Evolutionary conservation across 2,113 vertebrate genomes (phyloP).

Genomic region (Gobiocypris rarus): DNA sequence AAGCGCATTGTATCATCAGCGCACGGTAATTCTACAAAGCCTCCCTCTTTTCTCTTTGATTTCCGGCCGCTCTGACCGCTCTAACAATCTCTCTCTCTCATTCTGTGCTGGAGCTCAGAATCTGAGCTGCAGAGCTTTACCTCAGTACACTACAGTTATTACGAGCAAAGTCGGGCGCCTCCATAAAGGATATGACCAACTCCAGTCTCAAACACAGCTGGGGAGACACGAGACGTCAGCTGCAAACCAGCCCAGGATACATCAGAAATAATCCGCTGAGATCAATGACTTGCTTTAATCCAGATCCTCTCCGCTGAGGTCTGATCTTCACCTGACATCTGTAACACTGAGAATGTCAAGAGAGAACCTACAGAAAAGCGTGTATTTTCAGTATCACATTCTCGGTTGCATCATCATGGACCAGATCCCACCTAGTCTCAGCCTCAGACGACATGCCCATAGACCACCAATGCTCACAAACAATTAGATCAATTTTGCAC

Average conservation of each 20-base stretch:
- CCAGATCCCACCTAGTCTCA: neutral
- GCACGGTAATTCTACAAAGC: constrained; percentile 43
- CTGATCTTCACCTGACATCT: constrained; percentile 17
- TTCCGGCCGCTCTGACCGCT: constrained; percentile 63
- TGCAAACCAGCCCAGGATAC: neutral
- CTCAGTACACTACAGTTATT: constrained; percentile 17
- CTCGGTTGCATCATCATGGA: neutral
- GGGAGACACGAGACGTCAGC: neutral
- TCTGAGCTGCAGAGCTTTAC: neutral
- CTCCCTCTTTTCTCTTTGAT: constrained; percentile 44
- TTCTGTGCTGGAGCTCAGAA: constrained; percentile 59
- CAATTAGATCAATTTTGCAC: neutral
- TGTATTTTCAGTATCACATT: neutral
- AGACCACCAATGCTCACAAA: neutral
- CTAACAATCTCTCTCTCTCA: constrained; percentile 44
- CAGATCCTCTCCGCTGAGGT: constrained; percentile 17
- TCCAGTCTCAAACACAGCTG: constrained; percentile 10
- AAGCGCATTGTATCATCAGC: constrained; percentile 28
- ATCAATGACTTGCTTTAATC: constrained; percentile 22
- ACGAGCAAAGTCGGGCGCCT: neutral
- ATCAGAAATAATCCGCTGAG: constrained; percentile 34
- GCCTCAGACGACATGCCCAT: neutral
- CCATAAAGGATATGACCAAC: constrained; percentile 27
- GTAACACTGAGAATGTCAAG: neutral
- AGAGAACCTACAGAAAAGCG: constrained; percentile 5